Base-by-base conservation (phyloP, 2,113 vertebrate genomes). In the Gadus macrocephalus region DNA sequence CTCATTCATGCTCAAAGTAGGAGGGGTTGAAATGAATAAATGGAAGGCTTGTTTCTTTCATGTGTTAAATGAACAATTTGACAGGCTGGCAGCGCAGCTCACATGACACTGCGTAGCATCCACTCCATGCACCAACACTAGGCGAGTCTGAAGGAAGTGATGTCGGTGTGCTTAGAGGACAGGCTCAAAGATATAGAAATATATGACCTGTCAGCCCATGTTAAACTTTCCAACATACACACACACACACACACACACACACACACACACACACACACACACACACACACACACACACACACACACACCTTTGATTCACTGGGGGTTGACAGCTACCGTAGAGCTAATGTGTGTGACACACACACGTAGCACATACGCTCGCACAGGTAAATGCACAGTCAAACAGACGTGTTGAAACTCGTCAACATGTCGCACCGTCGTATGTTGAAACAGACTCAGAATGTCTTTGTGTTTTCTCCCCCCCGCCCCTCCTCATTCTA, bases 51-150 rank as follows among this genome's bases (percentile, higher is more conserved):
- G 31, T 79, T 58, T 65, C 16, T 61, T 61, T 61, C 60, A 27
- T 73, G n/a, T 70, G 55, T 65, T 70, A 67, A 81, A 82, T 83
- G 69, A 67, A 78, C 68, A 78, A 64, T 86, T 79, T 82, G 80
- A 75, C 79, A 75, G 66, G 67, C 64, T 49, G 53, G 28, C 53
- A 70, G 3, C 20, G 70, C 55, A 67, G 69, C 82, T 68, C 76
- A 27, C 27, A 79, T 76, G 84, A 66, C 53, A 53, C 56, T 22
- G 72, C 77, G 75, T 60, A 53, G 7, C 55, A 8, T 58, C 55
- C 9, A 5, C 55, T n/a, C 5, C n/a, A n/a, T n/a, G 20, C 19
- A 60, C 58, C 7, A 9, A 16, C 19, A 60, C 19, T 8, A 35
- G 8, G 8, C 42, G 9, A 14, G 42, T 49, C 42, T 49, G 42